Percentiles rank a stretch among this genome's conserved stretches.
Evolutionary conservation across 1,140 invertebrate species (phyloP).

Genomic region (Lethocerus indicus): DNA sequence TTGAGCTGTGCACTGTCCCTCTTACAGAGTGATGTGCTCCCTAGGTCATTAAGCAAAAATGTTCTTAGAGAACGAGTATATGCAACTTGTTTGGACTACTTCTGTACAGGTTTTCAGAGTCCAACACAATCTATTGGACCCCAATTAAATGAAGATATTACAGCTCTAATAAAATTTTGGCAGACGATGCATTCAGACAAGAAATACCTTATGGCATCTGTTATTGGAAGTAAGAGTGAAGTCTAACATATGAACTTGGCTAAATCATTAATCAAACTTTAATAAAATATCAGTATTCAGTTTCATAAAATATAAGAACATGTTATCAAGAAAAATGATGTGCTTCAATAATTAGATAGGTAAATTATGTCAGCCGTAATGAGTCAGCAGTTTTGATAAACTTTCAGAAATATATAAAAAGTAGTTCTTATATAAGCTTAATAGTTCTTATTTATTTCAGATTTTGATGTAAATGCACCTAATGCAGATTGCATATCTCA

Average conservation of each 20-base stretch:
- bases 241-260: too few relatives aligned
- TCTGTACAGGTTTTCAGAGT: conserved; percentile 67
- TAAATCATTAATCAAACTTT: too few relatives aligned
- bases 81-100: conserved; percentile 87
- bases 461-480: conserved; percentile 28
- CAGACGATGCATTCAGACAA: conserved; percentile 91
- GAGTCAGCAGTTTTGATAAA: too few relatives aligned
- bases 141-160: conserved; percentile 75
- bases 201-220: conserved; percentile 78
- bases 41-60: conserved; percentile 74
- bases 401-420: too few relatives aligned
- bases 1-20: conserved; percentile 81
- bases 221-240: conserved; percentile 38
- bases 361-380: too few relatives aligned
- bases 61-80: conserved; percentile 90
- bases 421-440: too few relatives aligned
- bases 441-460: conserved; percentile 20
- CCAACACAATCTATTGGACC: conserved; percentile 63
- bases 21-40: conserved; percentile 82
- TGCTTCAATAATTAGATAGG: too few relatives aligned
- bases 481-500: too few relatives aligned
- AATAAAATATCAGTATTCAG: too few relatives aligned
- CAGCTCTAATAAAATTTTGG: conserved; percentile 86
- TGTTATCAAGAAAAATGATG: too few relatives aligned
- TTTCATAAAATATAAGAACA: too few relatives aligned